Conservation (phyloP, 2,113 vertebrate genomes). For the Coregonus clupeaformis region DNA sequence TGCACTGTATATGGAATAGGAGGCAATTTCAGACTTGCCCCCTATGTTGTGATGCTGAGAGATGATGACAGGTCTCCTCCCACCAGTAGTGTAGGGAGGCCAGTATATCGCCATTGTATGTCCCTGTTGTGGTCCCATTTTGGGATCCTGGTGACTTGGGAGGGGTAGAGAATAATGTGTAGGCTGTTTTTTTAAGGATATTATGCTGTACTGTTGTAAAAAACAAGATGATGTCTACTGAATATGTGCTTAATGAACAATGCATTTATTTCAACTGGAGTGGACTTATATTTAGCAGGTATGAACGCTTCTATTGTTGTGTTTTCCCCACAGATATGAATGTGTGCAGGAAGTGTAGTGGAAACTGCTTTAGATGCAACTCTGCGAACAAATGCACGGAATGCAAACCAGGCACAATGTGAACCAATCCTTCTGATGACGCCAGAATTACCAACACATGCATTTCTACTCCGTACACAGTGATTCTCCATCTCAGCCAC, state of each 20-base stretch:
- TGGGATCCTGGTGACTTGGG: no score
- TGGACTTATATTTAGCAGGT: conserved; percentile 36
- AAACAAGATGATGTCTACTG: not conserved
- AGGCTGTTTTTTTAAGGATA: no score
- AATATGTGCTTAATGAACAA: conserved; percentile 37
- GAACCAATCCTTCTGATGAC: conserved; percentile 56
- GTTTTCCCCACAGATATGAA: conserved; percentile 78
- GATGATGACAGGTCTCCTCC: no score
- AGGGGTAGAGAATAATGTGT: no score
- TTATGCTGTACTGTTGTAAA: not conserved
- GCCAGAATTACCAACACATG: conserved; percentile 29
- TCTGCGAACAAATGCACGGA: conserved; percentile 89
- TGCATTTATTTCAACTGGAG: conserved; percentile 31
- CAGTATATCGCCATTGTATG: no score
- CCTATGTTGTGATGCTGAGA: not conserved
- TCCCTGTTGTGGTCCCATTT: no score
- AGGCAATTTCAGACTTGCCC: not conserved
- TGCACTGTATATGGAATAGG: not conserved
- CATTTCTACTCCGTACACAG: conserved; percentile 42
- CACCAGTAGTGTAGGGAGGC: no score
- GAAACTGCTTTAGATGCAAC: conserved; percentile 87
- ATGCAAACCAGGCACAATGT: conserved; percentile 90
- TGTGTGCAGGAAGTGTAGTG: conserved; percentile 86
- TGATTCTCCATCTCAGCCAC: conserved; percentile 20
- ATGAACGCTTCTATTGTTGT: conserved; percentile 42